Percentiles rank a stretch among this genome's conserved stretches.
These are phyloP conservation scores for Oligia fasciuncula DNA, from an alignment of 2,888 invertebrate genomes.

Conservation along the genomic window DNA sequence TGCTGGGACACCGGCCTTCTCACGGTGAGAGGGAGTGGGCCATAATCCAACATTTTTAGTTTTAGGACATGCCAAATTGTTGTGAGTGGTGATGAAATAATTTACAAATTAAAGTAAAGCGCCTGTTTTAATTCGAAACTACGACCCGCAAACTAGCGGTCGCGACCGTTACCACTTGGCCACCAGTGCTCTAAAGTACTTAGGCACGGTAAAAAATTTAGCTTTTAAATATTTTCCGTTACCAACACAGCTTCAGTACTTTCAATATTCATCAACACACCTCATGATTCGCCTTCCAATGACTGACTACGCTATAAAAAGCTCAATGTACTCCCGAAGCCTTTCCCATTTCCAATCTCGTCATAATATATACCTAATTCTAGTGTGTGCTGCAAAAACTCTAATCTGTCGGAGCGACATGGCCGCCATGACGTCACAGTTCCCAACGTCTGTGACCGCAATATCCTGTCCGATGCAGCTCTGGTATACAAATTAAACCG, in stretches of 20 bases:
- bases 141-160: not conserved
- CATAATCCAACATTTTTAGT: not conserved
- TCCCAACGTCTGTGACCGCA: constrained; percentile 62
- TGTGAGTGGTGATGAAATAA: not conserved
- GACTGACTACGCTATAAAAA: not conserved
- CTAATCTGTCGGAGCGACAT: constrained; percentile 43
- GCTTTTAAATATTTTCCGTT: not conserved
- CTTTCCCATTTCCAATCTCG: constrained; percentile 27
- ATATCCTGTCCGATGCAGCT: constrained; percentile 66
- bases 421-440: constrained; percentile 54
- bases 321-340: not conserved
- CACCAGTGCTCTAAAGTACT: not conserved
- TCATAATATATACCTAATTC: constrained; percentile 6
- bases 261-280: not conserved
- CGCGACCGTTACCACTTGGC: too few species aligned
- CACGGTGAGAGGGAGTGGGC: not conserved
- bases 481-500: constrained; percentile 63
- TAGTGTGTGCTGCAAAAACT: constrained; percentile 46
- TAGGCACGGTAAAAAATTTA: not conserved
- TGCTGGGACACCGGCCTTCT: not conserved
- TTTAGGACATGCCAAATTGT: not conserved
- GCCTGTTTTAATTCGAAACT: not conserved
- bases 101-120: not conserved
- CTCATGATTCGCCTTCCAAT: not conserved
- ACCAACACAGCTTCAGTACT: not conserved